A percentile compares a stretch with the other conserved stretches of the same genome.
Conservation (phyloP, 1,140 invertebrate genomes). For the Dinoponera quadriceps region DNA sequence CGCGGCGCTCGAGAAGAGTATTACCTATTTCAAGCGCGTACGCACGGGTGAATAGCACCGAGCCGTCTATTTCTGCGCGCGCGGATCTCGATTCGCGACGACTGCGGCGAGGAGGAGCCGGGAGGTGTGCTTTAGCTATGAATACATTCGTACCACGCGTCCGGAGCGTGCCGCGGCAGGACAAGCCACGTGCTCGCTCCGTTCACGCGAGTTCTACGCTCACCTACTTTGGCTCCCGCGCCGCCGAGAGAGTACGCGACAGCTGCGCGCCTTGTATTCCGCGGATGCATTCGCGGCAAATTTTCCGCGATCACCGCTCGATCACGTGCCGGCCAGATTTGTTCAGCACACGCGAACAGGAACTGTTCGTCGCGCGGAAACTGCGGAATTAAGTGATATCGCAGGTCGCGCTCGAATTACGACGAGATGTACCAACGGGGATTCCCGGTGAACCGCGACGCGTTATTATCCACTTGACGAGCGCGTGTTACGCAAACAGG, state of each 20-base stretch:
- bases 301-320: slow-evolving; percentile 17
- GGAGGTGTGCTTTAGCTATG: slow-evolving; percentile 24
- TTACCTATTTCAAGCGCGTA: slow-evolving; percentile 45
- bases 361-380: not conserved
- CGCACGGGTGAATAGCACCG: slow-evolving; percentile 45
- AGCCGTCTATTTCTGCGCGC: slow-evolving; percentile 36
- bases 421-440: not conserved
- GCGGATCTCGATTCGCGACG: slow-evolving; percentile 25
- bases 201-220: slow-evolving; percentile 14
- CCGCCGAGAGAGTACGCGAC: too few species aligned
- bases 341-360: not conserved
- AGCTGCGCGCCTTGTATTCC: too few species aligned
- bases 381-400: not conserved
- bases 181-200: slow-evolving; percentile 44
- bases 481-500: not conserved
- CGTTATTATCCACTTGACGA: slow-evolving; percentile 1
- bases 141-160: slow-evolving; percentile 49
- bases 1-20: slow-evolving; percentile 1
- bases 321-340: slow-evolving; percentile 34
- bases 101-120: not conserved
- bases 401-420: slow-evolving; percentile 9
- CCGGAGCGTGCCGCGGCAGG: slow-evolving; percentile 52
- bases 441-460: not conserved
- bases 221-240: slow-evolving; percentile 8
- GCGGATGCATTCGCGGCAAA: not conserved